Evolutionary conservation across 2,113 vertebrate genomes (phyloP), one percentile per base, ranked within the genome.

Genomic region (Gadus chalcogrammus): DNA sequence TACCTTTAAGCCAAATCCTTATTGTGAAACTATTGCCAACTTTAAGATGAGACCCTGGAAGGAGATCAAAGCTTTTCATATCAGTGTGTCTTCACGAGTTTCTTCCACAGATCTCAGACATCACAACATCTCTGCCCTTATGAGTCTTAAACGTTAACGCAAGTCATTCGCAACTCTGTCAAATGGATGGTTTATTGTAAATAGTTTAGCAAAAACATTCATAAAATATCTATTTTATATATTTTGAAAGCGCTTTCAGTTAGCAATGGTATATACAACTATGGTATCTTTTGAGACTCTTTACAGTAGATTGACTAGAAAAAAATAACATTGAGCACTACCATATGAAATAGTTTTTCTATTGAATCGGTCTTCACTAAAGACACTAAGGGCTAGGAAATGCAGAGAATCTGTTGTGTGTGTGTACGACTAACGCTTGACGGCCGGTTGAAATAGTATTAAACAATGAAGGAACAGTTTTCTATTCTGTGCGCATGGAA

Each of bases 161-260:
- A n/a, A 71, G 31, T 61, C 31, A 35, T 58, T 67, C n/a, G 61
- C 28, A 68, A 53, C 18, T 48, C 11, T 62, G 58, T 73, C 64
- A 71, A 72, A 77, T 72, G 60, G 55, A 8, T 62, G 72, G 24
- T 42, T 78, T 74, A 61, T 80, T 88, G 82, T 87, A 88, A 82
- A 89, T 87, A 83, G 81, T 82, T 84, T 79, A 72, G 68, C 22
- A 68, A 74, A 71, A 79, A 17, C 48, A 18, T 55, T 38, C n/a
- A 59, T 65, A 68, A 55, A 38, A 74, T 69, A 64, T 3, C 24
- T 64, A 72, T 80, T 78, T 70, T 67, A 81, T 86, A 79, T 86
- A 84, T 91, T 88, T 79, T 79, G 85, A 77, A 67, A 72, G 62
- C 75, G 75, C 79, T 82, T 77, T 77, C 78, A 71, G 71, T 68